A percentile compares a stretch with the other conserved stretches of the same genome.
Conservation (phyloP, 2,113 vertebrate genomes). For the Limnothrissa miodon region DNA sequence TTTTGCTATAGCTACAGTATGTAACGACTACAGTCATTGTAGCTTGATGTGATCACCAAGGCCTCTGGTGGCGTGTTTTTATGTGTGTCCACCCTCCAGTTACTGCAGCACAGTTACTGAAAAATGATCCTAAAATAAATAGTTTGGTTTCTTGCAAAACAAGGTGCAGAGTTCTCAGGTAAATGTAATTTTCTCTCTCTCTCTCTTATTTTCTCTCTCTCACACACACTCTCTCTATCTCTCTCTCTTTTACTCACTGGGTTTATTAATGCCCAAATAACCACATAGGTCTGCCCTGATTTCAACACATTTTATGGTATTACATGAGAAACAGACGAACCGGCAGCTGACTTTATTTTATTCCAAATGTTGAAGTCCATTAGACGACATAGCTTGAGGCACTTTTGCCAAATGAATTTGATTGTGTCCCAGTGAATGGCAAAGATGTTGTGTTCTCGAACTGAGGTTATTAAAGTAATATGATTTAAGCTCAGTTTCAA, state of each 20-base stretch:
- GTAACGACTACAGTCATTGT: background rate
- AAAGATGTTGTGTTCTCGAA: background rate
- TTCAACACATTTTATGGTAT: constrained; percentile 11
- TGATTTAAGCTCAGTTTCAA: background rate
- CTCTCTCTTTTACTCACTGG: constrained; percentile 28
- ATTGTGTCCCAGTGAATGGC: background rate
- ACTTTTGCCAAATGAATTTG: background rate
- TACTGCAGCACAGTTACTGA: background rate
- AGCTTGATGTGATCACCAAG: background rate
- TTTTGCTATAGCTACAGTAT: background rate
- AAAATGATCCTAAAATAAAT: constrained; percentile 28
- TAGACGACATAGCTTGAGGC: constrained; percentile 19
- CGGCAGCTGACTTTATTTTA: background rate
- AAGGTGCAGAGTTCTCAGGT: background rate
- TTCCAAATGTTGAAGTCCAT: constrained; percentile 22
- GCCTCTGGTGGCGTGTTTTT: background rate
- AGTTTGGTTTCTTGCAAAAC: background rate
- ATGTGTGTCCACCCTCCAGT: background rate
- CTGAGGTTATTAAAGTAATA: constrained; percentile 31
- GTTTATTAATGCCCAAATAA: constrained; percentile 8
- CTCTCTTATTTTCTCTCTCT: constrained; percentile 18
- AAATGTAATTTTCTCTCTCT: background rate
- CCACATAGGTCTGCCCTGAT: background rate
- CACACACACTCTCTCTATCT: constrained; percentile 15
- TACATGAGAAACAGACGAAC: background rate